phyloP scores from a whole-genome alignment of 2,888 invertebrate genomes.

The Coleophora deauratella region DNA sequence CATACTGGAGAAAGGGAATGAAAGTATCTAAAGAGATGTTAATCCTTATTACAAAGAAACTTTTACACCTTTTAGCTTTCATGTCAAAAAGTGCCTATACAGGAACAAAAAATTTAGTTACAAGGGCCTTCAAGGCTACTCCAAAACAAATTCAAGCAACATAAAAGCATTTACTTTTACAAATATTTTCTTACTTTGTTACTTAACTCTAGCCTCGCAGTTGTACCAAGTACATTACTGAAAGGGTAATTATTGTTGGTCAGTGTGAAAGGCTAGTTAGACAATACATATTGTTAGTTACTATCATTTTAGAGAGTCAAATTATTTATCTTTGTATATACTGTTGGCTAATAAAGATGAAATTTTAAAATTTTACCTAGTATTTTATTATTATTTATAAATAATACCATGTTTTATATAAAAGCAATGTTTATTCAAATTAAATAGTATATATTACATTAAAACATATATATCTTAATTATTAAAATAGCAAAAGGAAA shows the following conservation, averaged over 20 bases:
- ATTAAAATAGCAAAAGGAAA: slow-evolving; percentile 67
- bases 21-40: slow-evolving; percentile 30
- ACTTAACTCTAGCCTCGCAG: slow-evolving; percentile 25
- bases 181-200: slow-evolving; percentile 12
- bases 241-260: slow-evolving; percentile 37
- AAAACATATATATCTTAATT: slow-evolving; percentile 70
- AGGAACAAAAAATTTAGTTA: slow-evolving; percentile 42
- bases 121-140: slow-evolving; percentile 37
- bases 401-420: slow-evolving; percentile 35
- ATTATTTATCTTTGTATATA: slow-evolving; percentile 38
- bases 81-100: slow-evolving; percentile 39
- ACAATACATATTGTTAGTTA: slow-evolving; percentile 6
- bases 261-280: slow-evolving; percentile 11
- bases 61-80: slow-evolving; percentile 32
- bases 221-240: slow-evolving; percentile 34
- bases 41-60: slow-evolving; percentile 33
- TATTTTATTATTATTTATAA: slow-evolving; percentile 4
- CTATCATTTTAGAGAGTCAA: slow-evolving; percentile 30
- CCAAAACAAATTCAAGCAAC: slow-evolving; percentile 51
- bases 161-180: slow-evolving; percentile 37
- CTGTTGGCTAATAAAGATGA: slow-evolving; percentile 52
- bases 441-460: slow-evolving; percentile 73
- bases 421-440: slow-evolving; percentile 74
- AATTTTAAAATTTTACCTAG: slow-evolving; percentile 4
- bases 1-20: slow-evolving; percentile 54